A percentile compares a stretch with the other conserved stretches of the same genome.
Evolutionary conservation across 2,888 invertebrate genomes (phyloP).

Genomic region (Aelia acuminata): DNA sequence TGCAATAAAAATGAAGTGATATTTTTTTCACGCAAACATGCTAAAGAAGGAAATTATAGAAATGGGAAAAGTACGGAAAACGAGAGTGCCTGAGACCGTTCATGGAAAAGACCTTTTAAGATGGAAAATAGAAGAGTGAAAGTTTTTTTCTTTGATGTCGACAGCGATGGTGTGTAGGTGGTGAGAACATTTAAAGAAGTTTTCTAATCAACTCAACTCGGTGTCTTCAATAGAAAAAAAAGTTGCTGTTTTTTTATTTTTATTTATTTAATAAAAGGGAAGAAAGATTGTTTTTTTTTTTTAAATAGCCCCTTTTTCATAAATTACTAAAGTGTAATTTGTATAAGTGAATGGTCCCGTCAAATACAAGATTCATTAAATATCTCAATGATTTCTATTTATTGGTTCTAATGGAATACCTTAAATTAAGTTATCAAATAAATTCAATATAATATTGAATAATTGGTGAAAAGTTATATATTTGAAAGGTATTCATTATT

Average conservation of each 20-base stretch:
- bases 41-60: not conserved
- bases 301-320: not conserved
- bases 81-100: not conserved
- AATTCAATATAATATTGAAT: too few species aligned
- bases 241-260: not conserved
- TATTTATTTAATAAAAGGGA: not conserved
- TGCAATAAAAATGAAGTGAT: not conserved
- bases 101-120: not conserved
- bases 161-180: not conserved
- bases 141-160: not conserved
- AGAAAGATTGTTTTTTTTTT: not conserved
- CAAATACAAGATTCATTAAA: too few species aligned
- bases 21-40: not conserved
- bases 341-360: too few species aligned
- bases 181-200: conserved; percentile 9
- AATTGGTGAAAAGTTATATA: too few species aligned
- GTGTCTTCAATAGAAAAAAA: not conserved
- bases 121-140: conserved; percentile 15
- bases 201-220: conserved; percentile 5
- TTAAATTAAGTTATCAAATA: too few species aligned
- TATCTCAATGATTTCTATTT: too few species aligned
- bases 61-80: conserved; percentile 27
- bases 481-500: too few species aligned
- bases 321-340: too few species aligned
- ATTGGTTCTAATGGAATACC: too few species aligned